Evolutionary conservation across 2,797 vertebrate species (phyloP), one percentile per base, ranked within the genome.

Genomic region (Lepus townsendii): DNA sequence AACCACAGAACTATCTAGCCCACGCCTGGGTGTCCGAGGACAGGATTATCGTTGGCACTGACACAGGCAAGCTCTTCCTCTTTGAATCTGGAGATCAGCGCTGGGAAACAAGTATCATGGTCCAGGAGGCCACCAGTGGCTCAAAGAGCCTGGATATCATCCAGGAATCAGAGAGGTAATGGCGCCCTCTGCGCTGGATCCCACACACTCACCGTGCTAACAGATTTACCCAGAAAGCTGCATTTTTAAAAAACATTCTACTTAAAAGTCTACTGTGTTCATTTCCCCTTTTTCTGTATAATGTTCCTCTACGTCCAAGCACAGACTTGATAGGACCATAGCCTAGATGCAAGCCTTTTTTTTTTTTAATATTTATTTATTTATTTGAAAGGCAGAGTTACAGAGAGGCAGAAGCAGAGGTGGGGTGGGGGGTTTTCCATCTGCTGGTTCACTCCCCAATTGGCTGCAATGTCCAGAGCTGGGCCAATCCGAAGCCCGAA

Each of bases 1-100:
- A 99, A 78, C 96, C 97, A 8, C 97, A 98, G 30, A 99, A 99
- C 97, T 98, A 99, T 95, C 98, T 99, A 93, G 99, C 99, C 84
- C 99, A 99, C 42, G 93, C 98, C 62, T 99, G 99, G 99, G 94
- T 99, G 90, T 98, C 99, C 0, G 97, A 98, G 16, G 98, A 99
- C 57, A 98, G 98, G 84, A 97, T 99, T 92, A 88, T 99, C 0
- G 98, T 98, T 7, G 99, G 99, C 72, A 99, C 99, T 0, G 99
- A 99, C 96, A 98, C 92, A 0, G 99, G 99, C 80, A 98, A 97
- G 71, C 98, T 99, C 93, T 97, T 98, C 93, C 98, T 99, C 97
- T 99, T 99, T 96, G 98, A 99, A 96, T 99, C 98, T 35, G 99
- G 99, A 91, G 98, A 99, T 47, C 97, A 98, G 52, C 98, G 98